phyloP scores from a whole-genome alignment of 2,113 vertebrate genomes.

The Telmatochromis sp. region DNA sequence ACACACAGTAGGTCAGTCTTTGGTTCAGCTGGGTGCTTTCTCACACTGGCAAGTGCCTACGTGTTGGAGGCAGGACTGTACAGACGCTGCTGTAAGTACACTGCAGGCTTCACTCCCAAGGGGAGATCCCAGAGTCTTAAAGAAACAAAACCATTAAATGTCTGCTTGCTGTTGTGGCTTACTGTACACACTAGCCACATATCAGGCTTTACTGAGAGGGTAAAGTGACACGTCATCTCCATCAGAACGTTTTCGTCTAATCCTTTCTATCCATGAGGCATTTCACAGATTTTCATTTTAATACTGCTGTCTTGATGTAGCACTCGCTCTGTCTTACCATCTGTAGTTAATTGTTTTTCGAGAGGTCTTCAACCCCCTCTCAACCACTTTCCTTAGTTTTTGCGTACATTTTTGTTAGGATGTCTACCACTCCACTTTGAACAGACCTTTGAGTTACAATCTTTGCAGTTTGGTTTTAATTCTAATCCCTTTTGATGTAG shows the following conservation, averaged over 20 bases:
- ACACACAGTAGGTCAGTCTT: constrained; percentile 67
- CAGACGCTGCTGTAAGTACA: constrained; percentile 40
- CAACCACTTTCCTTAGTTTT: background rate
- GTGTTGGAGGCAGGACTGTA: constrained; percentile 48
- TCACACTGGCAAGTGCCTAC: constrained; percentile 55
- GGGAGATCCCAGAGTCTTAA: constrained; percentile 38
- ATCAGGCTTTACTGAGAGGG: background rate
- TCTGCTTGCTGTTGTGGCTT: background rate
- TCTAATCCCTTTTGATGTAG: background rate
- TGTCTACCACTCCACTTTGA: background rate
- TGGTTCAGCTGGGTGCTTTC: constrained; percentile 57
- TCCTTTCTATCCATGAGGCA: background rate
- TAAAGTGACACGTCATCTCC: background rate
- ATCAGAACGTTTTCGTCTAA: background rate
- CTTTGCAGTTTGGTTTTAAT: background rate
- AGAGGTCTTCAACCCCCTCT: background rate
- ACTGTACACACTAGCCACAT: background rate
- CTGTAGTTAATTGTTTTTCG: background rate
- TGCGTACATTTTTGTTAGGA: background rate
- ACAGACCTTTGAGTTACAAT: background rate
- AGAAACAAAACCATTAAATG: constrained; percentile 11
- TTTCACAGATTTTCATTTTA: background rate
- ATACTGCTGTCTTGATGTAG: background rate
- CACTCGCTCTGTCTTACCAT: background rate
- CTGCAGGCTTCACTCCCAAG: constrained; percentile 17